Evolutionary conservation across 2,113 vertebrate genomes (phyloP).

Genomic region (Hemicordylus capensis): DNA sequence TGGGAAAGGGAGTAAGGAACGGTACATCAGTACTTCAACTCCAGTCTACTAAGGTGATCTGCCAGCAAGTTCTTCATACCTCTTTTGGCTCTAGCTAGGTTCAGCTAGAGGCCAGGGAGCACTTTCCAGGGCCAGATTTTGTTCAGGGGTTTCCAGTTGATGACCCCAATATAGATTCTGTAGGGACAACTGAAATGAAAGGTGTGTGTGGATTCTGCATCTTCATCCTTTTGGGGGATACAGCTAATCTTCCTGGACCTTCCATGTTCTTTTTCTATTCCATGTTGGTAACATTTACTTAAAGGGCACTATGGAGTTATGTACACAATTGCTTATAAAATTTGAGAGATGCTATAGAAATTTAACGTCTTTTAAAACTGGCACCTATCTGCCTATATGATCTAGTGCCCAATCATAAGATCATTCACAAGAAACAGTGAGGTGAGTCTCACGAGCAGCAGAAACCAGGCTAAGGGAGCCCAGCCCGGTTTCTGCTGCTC

Average conservation of each 20-base stretch:
- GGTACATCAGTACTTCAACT: background rate
- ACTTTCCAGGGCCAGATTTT: background rate
- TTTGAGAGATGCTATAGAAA: background rate
- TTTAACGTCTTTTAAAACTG: background rate
- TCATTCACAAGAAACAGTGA: too few species aligned
- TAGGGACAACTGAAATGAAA: background rate
- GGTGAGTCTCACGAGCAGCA: too few species aligned
- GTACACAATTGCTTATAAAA: background rate
- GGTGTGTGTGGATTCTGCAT: background rate
- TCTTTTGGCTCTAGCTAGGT: background rate
- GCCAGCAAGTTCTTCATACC: background rate
- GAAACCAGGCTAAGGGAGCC: too few species aligned
- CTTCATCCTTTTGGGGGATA: background rate
- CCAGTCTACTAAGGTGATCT: background rate
- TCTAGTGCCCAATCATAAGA: too few species aligned
- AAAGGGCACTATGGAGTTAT: background rate
- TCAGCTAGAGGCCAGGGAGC: background rate
- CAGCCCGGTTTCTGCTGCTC: too few species aligned
- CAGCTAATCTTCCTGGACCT: background rate
- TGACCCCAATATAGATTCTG: background rate
- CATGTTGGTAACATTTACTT: background rate
- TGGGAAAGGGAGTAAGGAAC: too few species aligned
- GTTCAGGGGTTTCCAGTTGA: background rate
- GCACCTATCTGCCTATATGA: too few species aligned
- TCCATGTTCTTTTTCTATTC: background rate